phyloP scores from a whole-genome alignment of 2,113 vertebrate genomes.

The Microcebus ravelobensis region DNA sequence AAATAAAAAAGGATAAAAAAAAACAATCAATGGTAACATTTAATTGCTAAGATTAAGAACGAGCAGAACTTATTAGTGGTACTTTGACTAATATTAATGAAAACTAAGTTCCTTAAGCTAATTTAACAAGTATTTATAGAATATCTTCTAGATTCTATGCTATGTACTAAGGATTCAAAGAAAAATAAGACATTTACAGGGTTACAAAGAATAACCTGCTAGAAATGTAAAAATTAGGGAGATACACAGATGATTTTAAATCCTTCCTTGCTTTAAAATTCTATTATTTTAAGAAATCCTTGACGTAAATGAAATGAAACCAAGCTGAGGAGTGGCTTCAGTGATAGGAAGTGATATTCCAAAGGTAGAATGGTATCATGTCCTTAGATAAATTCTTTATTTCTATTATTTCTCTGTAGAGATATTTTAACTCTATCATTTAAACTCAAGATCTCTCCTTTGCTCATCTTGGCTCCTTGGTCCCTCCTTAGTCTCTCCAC shows the following conservation, averaged over 20 bases:
- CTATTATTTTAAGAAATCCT: neutral
- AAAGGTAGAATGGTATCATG: neutral
- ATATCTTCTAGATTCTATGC: neutral
- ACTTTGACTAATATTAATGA: conserved; percentile 1
- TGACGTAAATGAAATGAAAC: neutral
- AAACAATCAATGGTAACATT: neutral
- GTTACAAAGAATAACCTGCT: conserved; percentile 42
- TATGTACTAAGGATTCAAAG: neutral
- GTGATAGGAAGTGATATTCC: neutral
- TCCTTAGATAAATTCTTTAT: neutral
- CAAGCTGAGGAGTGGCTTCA: neutral
- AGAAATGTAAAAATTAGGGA: conserved; percentile 25
- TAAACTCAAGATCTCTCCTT: neutral
- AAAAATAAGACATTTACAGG: conserved; percentile 13
- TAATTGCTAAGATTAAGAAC: conserved; percentile 43
- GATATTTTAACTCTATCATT: neutral
- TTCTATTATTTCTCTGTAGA: conserved; percentile 42
- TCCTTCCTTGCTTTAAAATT: conserved; percentile 2
- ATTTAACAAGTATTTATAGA: conserved; percentile 16
- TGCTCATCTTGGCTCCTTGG: neutral
- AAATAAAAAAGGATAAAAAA: conserved; percentile 43
- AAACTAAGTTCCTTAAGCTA: conserved; percentile 31
- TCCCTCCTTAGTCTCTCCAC: neutral
- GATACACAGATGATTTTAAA: neutral
- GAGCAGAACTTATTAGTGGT: neutral